Conservation (phyloP, 2,113 vertebrate genomes). For the Perognathus longimembris region DNA sequence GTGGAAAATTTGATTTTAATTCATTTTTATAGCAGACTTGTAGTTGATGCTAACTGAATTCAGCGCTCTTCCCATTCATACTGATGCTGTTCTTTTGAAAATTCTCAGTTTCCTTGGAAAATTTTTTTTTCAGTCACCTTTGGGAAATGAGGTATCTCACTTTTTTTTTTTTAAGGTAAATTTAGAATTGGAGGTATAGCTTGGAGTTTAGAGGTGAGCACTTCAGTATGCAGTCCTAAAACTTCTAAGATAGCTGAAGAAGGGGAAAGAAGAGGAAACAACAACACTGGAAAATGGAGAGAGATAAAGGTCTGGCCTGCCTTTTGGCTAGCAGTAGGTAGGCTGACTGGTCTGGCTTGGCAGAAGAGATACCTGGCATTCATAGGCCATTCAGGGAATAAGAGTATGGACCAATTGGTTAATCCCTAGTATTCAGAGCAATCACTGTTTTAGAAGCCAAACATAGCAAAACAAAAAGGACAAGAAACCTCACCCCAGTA, state of each 20-base stretch:
- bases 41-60: background rate
- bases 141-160: background rate
- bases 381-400: background rate
- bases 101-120: constrained; percentile 2
- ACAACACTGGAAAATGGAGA: background rate
- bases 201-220: background rate
- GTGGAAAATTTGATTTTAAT: background rate
- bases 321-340: background rate
- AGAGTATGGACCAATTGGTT: background rate
- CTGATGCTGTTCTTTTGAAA: background rate
- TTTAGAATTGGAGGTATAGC: constrained; percentile 7
- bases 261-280: background rate
- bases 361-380: background rate
- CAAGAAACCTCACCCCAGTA: too few relatives aligned
- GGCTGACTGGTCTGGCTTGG: background rate
- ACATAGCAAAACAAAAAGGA: background rate
- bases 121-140: background rate
- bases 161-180: constrained; percentile 14
- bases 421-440: background rate
- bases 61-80: background rate
- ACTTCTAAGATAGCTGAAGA: background rate
- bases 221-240: background rate
- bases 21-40: constrained; percentile 45
- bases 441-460: background rate
- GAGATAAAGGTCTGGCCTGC: background rate